Evolutionary conservation across 1,140 invertebrate genomes (phyloP), one percentile per base, ranked within the genome.

Genomic region (Leptopilina boulardi): DNA sequence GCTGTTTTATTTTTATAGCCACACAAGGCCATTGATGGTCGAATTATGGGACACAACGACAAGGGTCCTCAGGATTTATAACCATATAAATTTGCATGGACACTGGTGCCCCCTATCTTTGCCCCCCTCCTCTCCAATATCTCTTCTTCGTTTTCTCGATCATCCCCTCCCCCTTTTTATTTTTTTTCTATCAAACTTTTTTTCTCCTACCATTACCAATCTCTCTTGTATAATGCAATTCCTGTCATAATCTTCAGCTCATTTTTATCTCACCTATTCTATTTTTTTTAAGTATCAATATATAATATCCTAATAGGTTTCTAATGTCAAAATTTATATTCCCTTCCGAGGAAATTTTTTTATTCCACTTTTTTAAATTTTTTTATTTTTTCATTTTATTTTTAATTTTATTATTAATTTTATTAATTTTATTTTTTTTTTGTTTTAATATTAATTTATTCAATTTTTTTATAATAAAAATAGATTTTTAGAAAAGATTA

Each of bases 31-130:
- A 30, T n/a, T 66, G 21, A 66, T 66, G 59, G 59, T 66, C 59
- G 23, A 66, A 66, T 66, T 66, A 66, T 66, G 59, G 59, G 23
- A 30, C 59, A 66, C 59, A 66, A 66, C 59, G 59, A 66, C 59
- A 66, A 66, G 59, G 59, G 59, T 66, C 59, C 59, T 66, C 23
- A 26, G 59, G 13, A 66, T 66, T 66, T 66, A 66, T 66, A 66
- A 66, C 59, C 59, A 34, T 23, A 34, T 66, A 66, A 66, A 66
- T 66, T 66, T 66, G 19, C 21, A 59, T 23, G 19, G 19, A 23
- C 54, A 23, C n/a, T 23, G 54, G n/a, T 19, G 8, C 21, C 54
- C 21, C 54, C 54, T 23, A 10, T 19, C 10, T 19, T 18, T 2
- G 0, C 18, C 54, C 21, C 3, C 54, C 18, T 26, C 54, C 19